Evolutionary conservation across 2,113 vertebrate species (phyloP).

Genomic region (Cavia porcellus): DNA sequence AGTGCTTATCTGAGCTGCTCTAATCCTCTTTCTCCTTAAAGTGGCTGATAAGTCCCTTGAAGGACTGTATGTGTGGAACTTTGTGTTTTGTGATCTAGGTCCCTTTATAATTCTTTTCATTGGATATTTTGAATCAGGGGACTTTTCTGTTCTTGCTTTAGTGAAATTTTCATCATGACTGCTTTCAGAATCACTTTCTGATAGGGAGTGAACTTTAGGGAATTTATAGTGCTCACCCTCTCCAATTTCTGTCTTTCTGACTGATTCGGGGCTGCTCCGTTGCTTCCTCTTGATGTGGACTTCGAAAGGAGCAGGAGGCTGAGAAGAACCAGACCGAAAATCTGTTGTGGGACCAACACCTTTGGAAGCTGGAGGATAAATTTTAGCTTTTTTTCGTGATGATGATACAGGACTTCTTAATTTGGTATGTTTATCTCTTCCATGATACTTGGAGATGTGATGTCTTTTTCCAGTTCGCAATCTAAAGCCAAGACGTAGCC

Average conservation of each 20-base stretch:
- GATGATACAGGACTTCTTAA: background rate
- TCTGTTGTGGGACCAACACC: slow-evolving; percentile 34
- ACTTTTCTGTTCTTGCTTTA: slow-evolving; percentile 45
- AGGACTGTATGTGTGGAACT: background rate
- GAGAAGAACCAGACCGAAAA: slow-evolving; percentile 37
- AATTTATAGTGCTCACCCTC: background rate
- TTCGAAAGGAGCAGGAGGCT: background rate
- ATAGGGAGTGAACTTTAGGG: slow-evolving; percentile 3
- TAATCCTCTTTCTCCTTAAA: slow-evolving; percentile 44
- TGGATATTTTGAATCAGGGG: slow-evolving; percentile 41
- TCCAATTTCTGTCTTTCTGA: slow-evolving; percentile 8
- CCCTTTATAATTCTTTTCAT: slow-evolving; percentile 40
- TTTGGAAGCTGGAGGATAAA: slow-evolving; percentile 1
- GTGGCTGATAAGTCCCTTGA: background rate
- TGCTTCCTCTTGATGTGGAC: slow-evolving; percentile 11
- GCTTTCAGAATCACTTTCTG: slow-evolving; percentile 61
- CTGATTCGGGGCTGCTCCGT: background rate
- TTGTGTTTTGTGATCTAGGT: slow-evolving; percentile 42
- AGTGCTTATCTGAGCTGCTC: background rate
- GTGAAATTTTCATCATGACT: slow-evolving; percentile 41
- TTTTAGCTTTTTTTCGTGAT: slow-evolving; percentile 62
- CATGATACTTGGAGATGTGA: slow-evolving; percentile 57
- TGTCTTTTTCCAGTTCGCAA: slow-evolving; percentile 70
- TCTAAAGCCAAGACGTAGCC: slow-evolving; percentile 72
- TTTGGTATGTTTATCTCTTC: slow-evolving; percentile 11